phyloP scores from a whole-genome alignment of 2,888 invertebrate genomes.

The Dorcus parallelipipedus region DNA sequence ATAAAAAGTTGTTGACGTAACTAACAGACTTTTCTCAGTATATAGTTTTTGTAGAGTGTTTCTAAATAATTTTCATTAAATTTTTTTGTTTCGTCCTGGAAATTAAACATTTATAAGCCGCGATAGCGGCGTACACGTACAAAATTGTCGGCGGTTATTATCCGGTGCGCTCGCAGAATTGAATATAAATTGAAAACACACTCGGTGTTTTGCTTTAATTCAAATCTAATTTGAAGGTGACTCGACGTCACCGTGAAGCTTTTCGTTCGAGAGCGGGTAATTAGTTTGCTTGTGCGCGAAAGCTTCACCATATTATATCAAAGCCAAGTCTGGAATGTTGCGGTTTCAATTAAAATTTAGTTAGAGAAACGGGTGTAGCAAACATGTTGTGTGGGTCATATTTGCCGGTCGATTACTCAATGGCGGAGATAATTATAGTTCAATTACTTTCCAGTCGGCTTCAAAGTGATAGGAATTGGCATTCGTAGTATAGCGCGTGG shows the following conservation, averaged over 20 bases:
- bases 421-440: slow-evolving; percentile 3
- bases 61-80: too few species aligned
- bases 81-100: too few species aligned
- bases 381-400: slow-evolving; percentile 9
- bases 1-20: too few species aligned
- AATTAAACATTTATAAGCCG: too few species aligned
- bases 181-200: slow-evolving; percentile 6
- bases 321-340: slow-evolving; percentile 38
- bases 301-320: slow-evolving; percentile 38
- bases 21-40: too few species aligned
- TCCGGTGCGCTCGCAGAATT: too few species aligned
- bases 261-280: slow-evolving; percentile 21
- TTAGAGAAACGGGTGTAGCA: slow-evolving; percentile 33
- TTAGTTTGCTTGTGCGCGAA: slow-evolving; percentile 35
- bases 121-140: too few species aligned
- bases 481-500: too few species aligned
- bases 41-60: too few species aligned
- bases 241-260: background rate
- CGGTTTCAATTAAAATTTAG: slow-evolving; percentile 42
- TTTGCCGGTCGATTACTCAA: slow-evolving; percentile 3
- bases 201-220: slow-evolving; percentile 17
- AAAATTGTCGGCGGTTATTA: too few species aligned
- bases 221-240: slow-evolving; percentile 15
- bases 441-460: background rate
- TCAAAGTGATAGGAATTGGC: too few species aligned